Conservation (phyloP, 2,797 vertebrate species). For the Otolemur crassicaudatus region DNA sequence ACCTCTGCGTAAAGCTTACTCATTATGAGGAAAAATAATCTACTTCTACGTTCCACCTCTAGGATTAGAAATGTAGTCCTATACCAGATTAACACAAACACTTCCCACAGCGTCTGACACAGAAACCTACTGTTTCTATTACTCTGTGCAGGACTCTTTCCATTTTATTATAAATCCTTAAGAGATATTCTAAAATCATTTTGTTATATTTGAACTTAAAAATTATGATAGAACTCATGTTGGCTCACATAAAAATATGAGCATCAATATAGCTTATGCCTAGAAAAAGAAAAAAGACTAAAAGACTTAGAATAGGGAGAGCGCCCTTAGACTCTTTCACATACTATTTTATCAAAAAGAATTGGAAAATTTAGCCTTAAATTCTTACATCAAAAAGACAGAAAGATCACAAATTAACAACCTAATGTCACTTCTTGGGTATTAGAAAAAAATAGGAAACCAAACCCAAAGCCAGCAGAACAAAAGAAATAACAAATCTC, state of each 20-base stretch:
- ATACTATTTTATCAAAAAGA: constrained; percentile 15
- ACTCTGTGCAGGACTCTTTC: background rate
- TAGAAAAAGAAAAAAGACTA: background rate
- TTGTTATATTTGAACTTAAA: constrained; percentile 12
- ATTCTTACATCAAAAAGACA: too few relatives aligned
- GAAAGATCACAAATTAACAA: too few relatives aligned
- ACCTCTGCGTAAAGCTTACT: background rate
- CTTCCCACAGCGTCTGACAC: background rate
- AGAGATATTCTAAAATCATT: background rate
- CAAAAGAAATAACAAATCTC: background rate
- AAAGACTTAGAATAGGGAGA: constrained; percentile 11
- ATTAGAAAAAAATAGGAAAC: too few relatives aligned
- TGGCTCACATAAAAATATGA: constrained; percentile 4
- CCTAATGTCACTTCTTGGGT: too few relatives aligned
- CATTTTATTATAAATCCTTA: background rate
- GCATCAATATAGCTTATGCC: background rate
- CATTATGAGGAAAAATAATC: background rate
- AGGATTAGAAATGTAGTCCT: constrained; percentile 24
- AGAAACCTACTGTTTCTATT: background rate
- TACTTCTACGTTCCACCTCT: background rate
- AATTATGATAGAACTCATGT: background rate
- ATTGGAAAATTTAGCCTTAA: too few relatives aligned
- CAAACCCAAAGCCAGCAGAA: too few relatives aligned
- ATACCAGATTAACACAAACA: background rate
- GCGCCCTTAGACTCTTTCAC: background rate